phyloP scores from a whole-genome alignment of 2,113 vertebrate genomes.

The Menura novaehollandiae region DNA sequence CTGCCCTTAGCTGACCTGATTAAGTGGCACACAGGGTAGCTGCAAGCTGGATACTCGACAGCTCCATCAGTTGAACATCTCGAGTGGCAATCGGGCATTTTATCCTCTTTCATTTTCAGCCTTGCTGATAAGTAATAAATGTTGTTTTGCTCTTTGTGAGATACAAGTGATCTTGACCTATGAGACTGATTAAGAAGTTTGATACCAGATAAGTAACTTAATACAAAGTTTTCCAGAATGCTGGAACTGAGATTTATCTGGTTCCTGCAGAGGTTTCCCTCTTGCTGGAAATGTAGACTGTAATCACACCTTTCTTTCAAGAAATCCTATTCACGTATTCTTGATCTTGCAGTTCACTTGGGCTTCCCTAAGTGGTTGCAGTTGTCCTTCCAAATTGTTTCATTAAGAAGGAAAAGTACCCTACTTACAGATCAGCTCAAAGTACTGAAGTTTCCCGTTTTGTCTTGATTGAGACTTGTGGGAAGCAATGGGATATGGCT shows the following conservation, averaged over 20 bases:
- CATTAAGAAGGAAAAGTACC: not conserved
- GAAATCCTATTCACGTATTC: not conserved
- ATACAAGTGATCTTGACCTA: not conserved
- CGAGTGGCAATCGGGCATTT: not conserved
- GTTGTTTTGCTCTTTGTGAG: not conserved
- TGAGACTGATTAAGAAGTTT: not conserved
- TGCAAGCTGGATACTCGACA: accelerated
- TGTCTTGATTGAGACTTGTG: not conserved
- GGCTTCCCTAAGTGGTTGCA: not conserved
- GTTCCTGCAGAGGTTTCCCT: not conserved
- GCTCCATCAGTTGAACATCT: not conserved
- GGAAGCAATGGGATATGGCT: not conserved
- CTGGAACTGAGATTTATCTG: not conserved
- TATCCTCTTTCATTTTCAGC: not conserved
- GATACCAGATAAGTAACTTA: not conserved
- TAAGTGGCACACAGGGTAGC: not conserved
- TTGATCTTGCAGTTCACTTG: not conserved
- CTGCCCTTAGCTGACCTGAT: not conserved
- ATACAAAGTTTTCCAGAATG: not conserved
- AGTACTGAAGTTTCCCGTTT: not conserved
- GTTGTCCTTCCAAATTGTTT: not conserved
- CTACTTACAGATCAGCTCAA: not conserved
- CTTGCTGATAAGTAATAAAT: not conserved
- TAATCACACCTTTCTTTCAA: not conserved
- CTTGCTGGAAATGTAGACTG: not conserved